Conservation (phyloP, 2,888 invertebrate species). For the Imbricaverruca yamaguchii region DNA sequence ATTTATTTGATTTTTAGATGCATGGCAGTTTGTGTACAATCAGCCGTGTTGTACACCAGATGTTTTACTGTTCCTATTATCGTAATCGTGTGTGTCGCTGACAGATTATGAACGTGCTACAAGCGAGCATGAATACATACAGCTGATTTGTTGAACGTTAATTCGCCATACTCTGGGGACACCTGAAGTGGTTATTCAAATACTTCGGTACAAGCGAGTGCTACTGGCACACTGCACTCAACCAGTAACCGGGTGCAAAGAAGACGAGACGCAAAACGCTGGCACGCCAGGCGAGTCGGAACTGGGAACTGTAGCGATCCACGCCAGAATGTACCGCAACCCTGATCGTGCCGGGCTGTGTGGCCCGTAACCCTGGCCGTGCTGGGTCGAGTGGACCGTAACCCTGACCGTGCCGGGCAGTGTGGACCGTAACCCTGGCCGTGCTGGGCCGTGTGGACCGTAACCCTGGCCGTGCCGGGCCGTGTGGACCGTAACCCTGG, state of each 20-base stretch:
- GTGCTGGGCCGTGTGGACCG: too few relatives aligned
- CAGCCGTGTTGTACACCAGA: neutral
- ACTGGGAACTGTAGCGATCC: neutral
- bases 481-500: too few relatives aligned
- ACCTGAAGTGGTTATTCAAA: neutral
- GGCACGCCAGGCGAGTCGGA: neutral
- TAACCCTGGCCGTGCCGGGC: neutral
- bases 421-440: too few relatives aligned
- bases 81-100: neutral
- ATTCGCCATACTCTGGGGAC: too few relatives aligned
- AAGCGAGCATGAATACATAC: neutral
- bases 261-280: neutral
- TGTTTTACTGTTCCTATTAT: neutral
- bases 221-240: neutral
- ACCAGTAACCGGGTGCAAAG: neutral
- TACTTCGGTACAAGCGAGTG: neutral
- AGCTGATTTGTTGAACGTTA: neutral
- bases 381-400: accelerated
- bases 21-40: neutral
- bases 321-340: too few relatives aligned
- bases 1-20: neutral
- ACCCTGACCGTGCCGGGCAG: neutral
- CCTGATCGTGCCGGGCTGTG: neutral
- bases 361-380: too few relatives aligned
- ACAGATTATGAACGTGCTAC: neutral